Evolutionary conservation across 2,888 invertebrate species (phyloP), one percentile per base, ranked within the genome.

Genomic region (Tholera decimalis): DNA sequence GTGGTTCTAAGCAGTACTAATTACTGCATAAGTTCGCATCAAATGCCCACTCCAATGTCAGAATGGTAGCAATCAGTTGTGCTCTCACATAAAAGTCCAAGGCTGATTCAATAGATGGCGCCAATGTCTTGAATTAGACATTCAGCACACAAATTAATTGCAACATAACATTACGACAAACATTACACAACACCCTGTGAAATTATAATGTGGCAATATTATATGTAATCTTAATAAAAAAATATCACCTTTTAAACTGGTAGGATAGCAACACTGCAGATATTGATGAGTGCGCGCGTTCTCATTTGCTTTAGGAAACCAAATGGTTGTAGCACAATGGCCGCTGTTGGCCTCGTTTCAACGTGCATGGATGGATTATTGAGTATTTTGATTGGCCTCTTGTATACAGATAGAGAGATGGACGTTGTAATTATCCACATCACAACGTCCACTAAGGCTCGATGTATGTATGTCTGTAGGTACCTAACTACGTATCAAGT

Each of bases 51-150:
- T 43, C 56, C 15, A 28, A n/a, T 20, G 15, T 6, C 1, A 47
- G 43, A 50, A 37, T 4, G 20, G 43, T 2, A 41, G 43, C 37
- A 47, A 37, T 35, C 8, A 58, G 24, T 6, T 8, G 4, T 5
- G 13, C 28, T 55, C 37, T 47, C 20, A 5, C 51, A 49, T 53
- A 35, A 62, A 49, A 74, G 55, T 82, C 72, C 57, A 60, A 6
- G 11, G 24, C 37, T 7, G 13, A 6, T 13, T 3, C 44, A 54
- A 70, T 22, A 80, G 80, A 80, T 80, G 80, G 82, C 80, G 73
- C 53, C 11, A 56, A 9, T 11, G 15, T 22, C 7, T 7, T 13
- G 4, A 50, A 44, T 37, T 47, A 51, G n/a, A n/a, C 33, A 57
- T 55, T 43, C 28, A 49, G 22, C 24, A 30, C 18, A 41, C 37